Percentiles rank a stretch among this genome's conserved stretches.
Conservation (phyloP, 2,113 vertebrate species). For the Gulo gulo region DNA sequence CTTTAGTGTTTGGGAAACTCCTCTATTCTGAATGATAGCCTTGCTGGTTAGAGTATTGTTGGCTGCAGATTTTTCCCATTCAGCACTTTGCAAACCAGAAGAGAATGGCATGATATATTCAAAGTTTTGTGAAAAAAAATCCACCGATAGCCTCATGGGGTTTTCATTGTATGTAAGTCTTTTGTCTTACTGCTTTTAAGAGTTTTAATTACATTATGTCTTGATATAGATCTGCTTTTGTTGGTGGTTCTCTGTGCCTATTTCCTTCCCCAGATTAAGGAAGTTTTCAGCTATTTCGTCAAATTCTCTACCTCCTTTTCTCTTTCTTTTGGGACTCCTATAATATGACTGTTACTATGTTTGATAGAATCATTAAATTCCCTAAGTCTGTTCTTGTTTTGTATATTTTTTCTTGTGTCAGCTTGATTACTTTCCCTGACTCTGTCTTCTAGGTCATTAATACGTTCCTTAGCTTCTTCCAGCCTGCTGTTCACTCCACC, state of each 20-base stretch:
- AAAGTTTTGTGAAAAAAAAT: not conserved
- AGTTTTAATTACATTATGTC: not conserved
- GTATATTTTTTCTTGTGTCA: not conserved
- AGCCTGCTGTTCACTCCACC: not conserved
- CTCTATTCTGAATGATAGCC: not conserved
- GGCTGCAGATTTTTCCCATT: not conserved
- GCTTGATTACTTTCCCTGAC: no score
- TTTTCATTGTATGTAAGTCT: not conserved
- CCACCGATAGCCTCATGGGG: not conserved
- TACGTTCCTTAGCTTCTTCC: not conserved
- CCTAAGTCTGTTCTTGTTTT: not conserved
- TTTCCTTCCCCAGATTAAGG: not conserved
- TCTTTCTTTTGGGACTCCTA: not conserved
- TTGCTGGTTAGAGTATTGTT: not conserved
- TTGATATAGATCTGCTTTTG: not conserved
- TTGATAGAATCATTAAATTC: not conserved
- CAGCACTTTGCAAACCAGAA: not conserved
- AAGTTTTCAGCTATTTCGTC: not conserved
- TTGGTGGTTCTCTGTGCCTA: not conserved
- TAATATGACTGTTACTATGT: not conserved
- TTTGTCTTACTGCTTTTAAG: not conserved
- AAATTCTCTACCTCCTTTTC: not conserved
- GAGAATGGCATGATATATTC: no score
- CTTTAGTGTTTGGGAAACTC: not conserved
- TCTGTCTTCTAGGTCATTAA: not conserved